Conservation (phyloP, 2,797 vertebrate genomes). For the Trachurus trachurus region DNA sequence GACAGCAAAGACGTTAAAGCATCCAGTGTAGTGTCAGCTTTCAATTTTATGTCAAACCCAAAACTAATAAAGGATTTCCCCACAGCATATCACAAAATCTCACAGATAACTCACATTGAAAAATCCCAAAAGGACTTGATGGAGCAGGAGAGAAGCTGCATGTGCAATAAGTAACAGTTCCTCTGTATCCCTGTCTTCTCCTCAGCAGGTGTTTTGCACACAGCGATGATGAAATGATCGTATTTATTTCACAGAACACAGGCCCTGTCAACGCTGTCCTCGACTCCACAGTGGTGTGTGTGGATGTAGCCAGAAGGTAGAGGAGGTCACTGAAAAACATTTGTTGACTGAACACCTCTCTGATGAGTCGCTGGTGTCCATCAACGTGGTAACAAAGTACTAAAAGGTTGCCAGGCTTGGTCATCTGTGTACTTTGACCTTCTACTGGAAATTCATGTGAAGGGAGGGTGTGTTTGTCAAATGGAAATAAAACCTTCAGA, state of each 20-base stretch:
- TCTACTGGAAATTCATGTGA: neutral
- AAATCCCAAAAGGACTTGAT: slow-evolving; percentile 46
- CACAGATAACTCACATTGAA: slow-evolving; percentile 41
- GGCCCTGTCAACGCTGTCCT: neutral
- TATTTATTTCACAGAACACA: slow-evolving; percentile 4
- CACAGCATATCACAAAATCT: slow-evolving; percentile 45
- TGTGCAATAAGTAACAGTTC: neutral
- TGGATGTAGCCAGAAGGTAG: neutral
- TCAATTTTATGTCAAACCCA: slow-evolving; percentile 48
- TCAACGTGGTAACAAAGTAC: neutral
- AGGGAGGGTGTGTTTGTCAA: neutral
- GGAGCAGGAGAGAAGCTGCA: neutral
- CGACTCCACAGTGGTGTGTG: neutral
- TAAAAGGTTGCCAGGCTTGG: slow-evolving; percentile 13
- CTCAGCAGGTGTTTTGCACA: slow-evolving; percentile 8
- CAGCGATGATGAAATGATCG: slow-evolving; percentile 6
- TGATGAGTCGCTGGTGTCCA: slow-evolving; percentile 5
- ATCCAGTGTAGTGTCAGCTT: slow-evolving; percentile 45
- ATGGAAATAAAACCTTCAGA: neutral
- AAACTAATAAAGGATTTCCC: slow-evolving; percentile 67
- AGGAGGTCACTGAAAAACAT: slow-evolving; percentile 3
- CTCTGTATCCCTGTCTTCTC: neutral
- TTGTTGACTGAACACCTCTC: neutral
- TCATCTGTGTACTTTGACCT: slow-evolving; percentile 24
- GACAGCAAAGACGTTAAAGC: slow-evolving; percentile 37